These are phyloP conservation scores for Agrotis ipsilon DNA, from an alignment of 2,888 invertebrate genomes.

Conservation along the genomic window DNA sequence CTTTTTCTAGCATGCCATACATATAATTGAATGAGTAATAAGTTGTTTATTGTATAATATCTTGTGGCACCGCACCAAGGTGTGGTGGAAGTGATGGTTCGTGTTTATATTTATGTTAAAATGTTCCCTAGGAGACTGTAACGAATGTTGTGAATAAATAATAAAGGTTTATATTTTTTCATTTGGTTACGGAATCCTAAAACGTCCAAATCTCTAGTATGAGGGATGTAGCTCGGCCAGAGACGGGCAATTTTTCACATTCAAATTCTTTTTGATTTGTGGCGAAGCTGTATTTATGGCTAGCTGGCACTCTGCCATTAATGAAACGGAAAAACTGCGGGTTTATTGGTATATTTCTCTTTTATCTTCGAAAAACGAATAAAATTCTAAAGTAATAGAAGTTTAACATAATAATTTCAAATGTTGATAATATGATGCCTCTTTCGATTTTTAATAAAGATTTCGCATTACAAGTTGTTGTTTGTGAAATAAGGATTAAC, in stretches of 20 bases:
- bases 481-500: background rate
- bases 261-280: conserved; percentile 64
- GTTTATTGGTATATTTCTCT: conserved; percentile 41
- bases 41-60: no score
- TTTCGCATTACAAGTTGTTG: no score
- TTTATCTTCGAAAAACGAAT: conserved; percentile 27
- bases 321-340: conserved; percentile 48
- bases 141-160: no score
- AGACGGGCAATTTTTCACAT: conserved; percentile 55
- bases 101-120: no score
- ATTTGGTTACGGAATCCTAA: background rate
- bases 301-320: conserved; percentile 56
- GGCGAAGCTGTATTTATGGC: conserved; percentile 48
- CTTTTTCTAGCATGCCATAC: no score
- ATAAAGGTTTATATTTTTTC: background rate
- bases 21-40: no score
- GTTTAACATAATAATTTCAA: background rate
- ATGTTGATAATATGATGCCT: no score
- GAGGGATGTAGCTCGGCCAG: conserved; percentile 30
- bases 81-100: no score
- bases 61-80: no score
- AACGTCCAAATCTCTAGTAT: conserved; percentile 19
- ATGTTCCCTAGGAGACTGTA: no score
- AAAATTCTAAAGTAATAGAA: conserved; percentile 16
- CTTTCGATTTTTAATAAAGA: background rate